phyloP scores from a whole-genome alignment of 2,113 vertebrate genomes.

The Eupsittula cactorum region DNA sequence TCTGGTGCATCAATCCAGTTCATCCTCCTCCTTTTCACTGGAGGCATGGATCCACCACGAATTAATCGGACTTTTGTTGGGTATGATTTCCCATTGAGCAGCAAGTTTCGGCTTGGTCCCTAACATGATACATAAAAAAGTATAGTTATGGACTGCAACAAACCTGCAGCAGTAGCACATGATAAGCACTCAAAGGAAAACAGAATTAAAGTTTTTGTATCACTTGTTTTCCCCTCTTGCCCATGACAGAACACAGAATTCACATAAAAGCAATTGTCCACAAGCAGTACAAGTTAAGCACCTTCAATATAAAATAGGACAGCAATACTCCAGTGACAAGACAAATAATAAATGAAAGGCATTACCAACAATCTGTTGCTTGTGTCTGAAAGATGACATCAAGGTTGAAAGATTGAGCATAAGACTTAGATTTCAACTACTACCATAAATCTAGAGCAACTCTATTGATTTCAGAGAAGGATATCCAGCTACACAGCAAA shows the following conservation, averaged over 20 bases:
- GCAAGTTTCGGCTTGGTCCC: conserved; percentile 91
- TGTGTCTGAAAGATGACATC: conserved; percentile 4
- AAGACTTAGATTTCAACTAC: neutral
- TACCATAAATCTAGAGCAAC: neutral
- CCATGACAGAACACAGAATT: conserved; percentile 23
- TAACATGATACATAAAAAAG: conserved; percentile 58
- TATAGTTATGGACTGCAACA: neutral
- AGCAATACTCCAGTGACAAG: conserved; percentile 30
- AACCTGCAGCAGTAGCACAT: neutral
- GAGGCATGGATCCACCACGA: conserved; percentile 81
- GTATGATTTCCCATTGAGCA: conserved; percentile 94
- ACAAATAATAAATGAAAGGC: conserved; percentile 8
- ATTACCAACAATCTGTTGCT: neutral
- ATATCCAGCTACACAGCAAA: neutral
- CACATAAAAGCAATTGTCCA: conserved; percentile 26
- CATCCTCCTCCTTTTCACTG: conserved; percentile 90
- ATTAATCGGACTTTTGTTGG: conserved; percentile 90
- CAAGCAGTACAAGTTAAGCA: conserved; percentile 25
- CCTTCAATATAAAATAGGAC: neutral
- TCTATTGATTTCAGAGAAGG: neutral
- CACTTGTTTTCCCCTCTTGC: neutral
- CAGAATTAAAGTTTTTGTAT: neutral
- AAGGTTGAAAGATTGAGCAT: neutral
- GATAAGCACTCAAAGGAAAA: neutral
- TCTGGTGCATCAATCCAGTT: conserved; percentile 91